Evolutionary conservation across 53 echinoderm and acorn worm genomes (phyloP).

Genomic region (Hippasteria phrygiana): DNA sequence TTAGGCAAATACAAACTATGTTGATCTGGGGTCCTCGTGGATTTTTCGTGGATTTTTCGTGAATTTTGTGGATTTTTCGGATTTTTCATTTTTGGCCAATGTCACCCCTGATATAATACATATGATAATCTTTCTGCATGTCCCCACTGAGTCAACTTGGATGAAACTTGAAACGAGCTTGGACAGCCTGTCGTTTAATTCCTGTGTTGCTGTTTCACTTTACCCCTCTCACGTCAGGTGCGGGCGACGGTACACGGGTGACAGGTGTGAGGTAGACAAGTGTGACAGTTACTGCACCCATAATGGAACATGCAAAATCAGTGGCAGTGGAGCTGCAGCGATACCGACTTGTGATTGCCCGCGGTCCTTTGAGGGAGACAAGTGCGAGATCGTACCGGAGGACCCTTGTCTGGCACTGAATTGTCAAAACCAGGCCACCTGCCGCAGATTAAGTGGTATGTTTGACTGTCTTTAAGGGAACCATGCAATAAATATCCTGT

Average conservation of each 20-base stretch:
- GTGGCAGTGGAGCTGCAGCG: background rate
- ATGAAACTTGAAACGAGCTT: too few species aligned
- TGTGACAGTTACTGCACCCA: slow-evolving; percentile 78
- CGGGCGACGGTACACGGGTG: slow-evolving; percentile 55
- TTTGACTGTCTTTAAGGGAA: background rate
- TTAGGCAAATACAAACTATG: too few species aligned
- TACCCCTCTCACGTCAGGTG: slow-evolving; percentile 49
- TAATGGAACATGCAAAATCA: slow-evolving; percentile 66
- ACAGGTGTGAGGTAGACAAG: slow-evolving; percentile 49
- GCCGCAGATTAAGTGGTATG: slow-evolving; percentile 10
- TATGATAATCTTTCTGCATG: too few species aligned
- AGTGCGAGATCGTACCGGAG: slow-evolving; percentile 36
- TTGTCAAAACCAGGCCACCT: slow-evolving; percentile 54
- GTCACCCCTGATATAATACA: too few species aligned
- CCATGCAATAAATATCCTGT: too few species aligned
- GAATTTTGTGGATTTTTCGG: too few species aligned
- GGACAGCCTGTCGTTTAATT: too few species aligned
- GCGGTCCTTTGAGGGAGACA: slow-evolving; percentile 18
- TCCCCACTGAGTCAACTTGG: too few species aligned
- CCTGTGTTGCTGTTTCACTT: background rate
- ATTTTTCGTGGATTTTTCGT: too few species aligned
- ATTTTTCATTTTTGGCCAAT: too few species aligned
- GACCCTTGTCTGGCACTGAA: slow-evolving; percentile 12
- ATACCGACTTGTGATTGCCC: slow-evolving; percentile 58
- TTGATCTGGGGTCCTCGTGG: too few species aligned